phyloP scores from a whole-genome alignment of 1,140 invertebrate genomes.

The Heliothis subflexa region DNA sequence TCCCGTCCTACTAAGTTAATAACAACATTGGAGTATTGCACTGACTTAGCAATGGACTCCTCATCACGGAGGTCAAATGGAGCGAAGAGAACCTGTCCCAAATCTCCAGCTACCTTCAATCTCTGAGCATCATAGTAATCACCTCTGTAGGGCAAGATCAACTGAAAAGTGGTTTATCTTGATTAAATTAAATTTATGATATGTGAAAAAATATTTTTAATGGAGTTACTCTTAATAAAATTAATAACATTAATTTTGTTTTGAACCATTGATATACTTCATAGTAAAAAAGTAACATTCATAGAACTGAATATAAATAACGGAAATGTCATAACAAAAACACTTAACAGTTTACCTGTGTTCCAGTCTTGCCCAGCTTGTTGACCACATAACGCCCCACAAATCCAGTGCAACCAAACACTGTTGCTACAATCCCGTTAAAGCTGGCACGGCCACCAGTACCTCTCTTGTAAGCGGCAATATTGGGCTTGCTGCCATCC shows the following conservation, averaged over 20 bases:
- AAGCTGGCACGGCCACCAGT: constrained; percentile 98
- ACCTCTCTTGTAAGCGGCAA: constrained; percentile 90
- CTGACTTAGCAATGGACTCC: constrained; percentile 93
- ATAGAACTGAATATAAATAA: not conserved
- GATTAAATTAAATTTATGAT: too few species aligned
- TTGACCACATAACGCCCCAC: constrained; percentile 95
- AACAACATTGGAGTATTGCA: constrained; percentile 99
- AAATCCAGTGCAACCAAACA: constrained; percentile 97
- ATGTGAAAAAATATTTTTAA: not conserved
- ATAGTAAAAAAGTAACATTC: too few species aligned
- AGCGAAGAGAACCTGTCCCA: constrained; percentile 98
- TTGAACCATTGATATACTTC: too few species aligned
- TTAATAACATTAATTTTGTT: too few species aligned
- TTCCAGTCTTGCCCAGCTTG: constrained; percentile 94
- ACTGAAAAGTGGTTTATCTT: constrained; percentile 85
- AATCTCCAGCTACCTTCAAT: constrained; percentile 95
- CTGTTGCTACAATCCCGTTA: constrained; percentile 98
- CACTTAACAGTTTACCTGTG: constrained; percentile 88
- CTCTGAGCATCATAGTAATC: constrained; percentile 92
- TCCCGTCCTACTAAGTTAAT: constrained; percentile 97
- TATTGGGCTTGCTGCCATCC: constrained; percentile 68
- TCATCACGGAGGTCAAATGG: constrained; percentile 95
- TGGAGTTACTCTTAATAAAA: not conserved
- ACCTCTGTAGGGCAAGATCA: constrained; percentile 97
- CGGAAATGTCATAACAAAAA: not conserved